Evolutionary conservation across 2,797 vertebrate genomes (phyloP).

Genomic region (Lacerta agilis): DNA sequence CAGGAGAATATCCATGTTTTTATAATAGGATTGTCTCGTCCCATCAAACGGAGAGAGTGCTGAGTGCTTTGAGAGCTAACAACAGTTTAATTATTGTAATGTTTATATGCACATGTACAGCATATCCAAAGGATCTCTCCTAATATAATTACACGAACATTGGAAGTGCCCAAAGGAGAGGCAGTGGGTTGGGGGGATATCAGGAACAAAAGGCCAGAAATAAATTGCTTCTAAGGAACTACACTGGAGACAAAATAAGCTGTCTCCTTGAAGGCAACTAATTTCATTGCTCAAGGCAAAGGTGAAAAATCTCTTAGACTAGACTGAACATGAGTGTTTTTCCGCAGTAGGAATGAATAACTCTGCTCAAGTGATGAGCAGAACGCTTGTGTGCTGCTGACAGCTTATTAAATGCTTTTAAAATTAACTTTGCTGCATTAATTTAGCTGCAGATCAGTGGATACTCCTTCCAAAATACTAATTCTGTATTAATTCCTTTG

Average conservation of each 20-base stretch:
- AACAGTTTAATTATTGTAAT: constrained; percentile 23
- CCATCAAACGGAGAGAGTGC: not conserved
- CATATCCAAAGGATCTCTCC: constrained; percentile 6
- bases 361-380: constrained; percentile 10
- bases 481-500: constrained; percentile 1
- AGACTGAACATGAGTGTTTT: constrained; percentile 28
- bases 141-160: constrained; percentile 10
- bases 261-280: constrained; percentile 26
- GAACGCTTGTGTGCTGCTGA: constrained; percentile 16
- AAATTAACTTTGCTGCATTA: constrained; percentile 41
- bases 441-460: constrained; percentile 46
- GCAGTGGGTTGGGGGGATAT: not conserved
- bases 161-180: not conserved
- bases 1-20: not conserved
- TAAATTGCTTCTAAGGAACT: constrained; percentile 29
- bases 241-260: not conserved
- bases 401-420: constrained; percentile 56
- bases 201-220: constrained; percentile 24
- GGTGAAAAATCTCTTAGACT: constrained; percentile 33
- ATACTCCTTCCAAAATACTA: constrained; percentile 17
- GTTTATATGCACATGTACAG: not conserved
- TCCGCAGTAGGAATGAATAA: constrained; percentile 47
- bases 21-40: not conserved
- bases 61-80: constrained; percentile 6
- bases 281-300: constrained; percentile 41